Percentiles rank a stretch among this genome's conserved stretches.
Evolutionary conservation across 2,113 vertebrate genomes (phyloP).

Genomic region (Ictalurus punctatus): DNA sequence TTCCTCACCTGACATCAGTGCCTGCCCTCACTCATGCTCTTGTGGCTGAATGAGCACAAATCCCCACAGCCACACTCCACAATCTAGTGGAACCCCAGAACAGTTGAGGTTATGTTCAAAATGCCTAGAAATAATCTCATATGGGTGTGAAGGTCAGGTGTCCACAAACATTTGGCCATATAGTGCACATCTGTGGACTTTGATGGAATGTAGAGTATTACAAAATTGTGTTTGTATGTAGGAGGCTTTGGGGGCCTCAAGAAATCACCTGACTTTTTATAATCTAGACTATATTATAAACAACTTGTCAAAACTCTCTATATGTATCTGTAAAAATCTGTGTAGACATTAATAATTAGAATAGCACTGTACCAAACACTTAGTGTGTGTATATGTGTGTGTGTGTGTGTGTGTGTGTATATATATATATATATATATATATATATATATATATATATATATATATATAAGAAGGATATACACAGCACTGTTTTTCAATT

Average conservation of each 20-base stretch:
- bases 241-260: not conserved
- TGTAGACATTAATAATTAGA: no score
- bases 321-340: no score
- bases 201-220: constrained; percentile 9
- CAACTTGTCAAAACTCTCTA: no score
- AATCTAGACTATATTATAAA: not conserved
- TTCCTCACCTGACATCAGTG: not conserved
- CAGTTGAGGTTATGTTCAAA: not conserved
- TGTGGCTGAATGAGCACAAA: not conserved
- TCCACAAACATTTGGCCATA: not conserved
- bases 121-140: not conserved
- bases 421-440: no score
- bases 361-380: no score
- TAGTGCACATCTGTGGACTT: not conserved
- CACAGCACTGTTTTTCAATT: no score
- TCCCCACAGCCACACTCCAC: not conserved
- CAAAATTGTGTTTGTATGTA: not conserved
- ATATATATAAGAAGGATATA: no score
- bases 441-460: no score
- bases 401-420: no score
- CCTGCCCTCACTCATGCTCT: not conserved
- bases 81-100: not conserved
- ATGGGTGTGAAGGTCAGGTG: not conserved
- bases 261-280: not conserved
- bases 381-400: no score